Base-by-base conservation (phyloP, 2,113 vertebrate species). In the Cheilinus undulatus region DNA sequence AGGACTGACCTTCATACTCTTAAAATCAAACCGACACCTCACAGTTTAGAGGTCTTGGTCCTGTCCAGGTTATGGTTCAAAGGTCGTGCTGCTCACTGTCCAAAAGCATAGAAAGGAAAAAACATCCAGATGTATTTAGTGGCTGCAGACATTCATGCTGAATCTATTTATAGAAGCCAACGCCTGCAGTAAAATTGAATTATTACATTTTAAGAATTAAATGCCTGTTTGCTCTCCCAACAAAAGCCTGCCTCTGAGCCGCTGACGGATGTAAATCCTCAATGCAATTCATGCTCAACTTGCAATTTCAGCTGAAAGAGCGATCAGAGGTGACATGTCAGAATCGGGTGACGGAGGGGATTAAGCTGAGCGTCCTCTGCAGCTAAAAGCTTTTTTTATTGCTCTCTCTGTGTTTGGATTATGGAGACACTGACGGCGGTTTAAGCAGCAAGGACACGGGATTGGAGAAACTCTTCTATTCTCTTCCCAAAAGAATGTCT, bases 271-370 rank as follows among this genome's bases (percentile, higher is more conserved):
- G 38, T 22, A 43, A 77, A 84, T 69, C 53, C 53, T 50, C 30
- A 66, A 48, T 27, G 57, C 34, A 56, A 49, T 43, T 73, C 19
- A 69, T 53, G 51, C 64, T 70, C 27, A 64, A 68, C 58, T 81
- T 66, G 20, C 32, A 40, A 42, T 78, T 78, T 24, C 49, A 62
- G 66, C 63, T 49, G 43, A 61, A 52, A 9, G 1, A 36, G 6
- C 43, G 27, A 81, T 52, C 48, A 70, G 66, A 79, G 60, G 67
- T 62, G 77, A 76, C 73, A 50, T 53, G 22, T 52, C 28, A 36
- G 48, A 58, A 51, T 5, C 48, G 48, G 59, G 50, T 24, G 32
- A 69, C 59, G 34, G 48, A 42, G 46, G 51, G 68, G 71, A 85
- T 82, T 62, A 76, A 59, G 20, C 26, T 43, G 38, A 43, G 28